These are phyloP conservation scores for Phodopus roborovskii DNA, from an alignment of 2,113 vertebrate species.

Conservation along the genomic window DNA sequence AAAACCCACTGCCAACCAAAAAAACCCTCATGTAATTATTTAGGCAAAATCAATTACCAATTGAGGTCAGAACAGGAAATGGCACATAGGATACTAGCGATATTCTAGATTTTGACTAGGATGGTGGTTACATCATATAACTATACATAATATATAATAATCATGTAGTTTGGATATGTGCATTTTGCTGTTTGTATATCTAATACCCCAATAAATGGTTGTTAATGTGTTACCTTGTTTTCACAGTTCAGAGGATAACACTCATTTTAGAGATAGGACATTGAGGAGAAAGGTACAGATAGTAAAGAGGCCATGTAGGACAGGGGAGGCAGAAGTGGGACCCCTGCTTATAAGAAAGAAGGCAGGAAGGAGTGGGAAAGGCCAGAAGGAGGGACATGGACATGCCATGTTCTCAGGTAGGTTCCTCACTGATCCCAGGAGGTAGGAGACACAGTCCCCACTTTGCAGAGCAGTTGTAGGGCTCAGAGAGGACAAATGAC, in stretches of 20 bases:
- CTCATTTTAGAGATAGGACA: not conserved
- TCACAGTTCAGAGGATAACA: not conserved
- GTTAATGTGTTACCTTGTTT: not conserved
- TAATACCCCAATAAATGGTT: not conserved
- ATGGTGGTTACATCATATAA: not conserved
- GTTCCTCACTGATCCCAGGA: not conserved
- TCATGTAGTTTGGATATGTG: not conserved
- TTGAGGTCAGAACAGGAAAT: not conserved
- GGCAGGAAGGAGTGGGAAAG: not conserved
- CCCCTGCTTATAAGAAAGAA: not conserved
- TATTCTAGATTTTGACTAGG: slow-evolving; percentile 27
- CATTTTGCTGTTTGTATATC: not conserved
- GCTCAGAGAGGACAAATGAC: not conserved
- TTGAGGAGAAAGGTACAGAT: not conserved
- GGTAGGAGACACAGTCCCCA: not conserved
- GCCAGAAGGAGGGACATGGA: not conserved
- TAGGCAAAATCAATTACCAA: slow-evolving; percentile 2
- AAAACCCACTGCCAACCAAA: not conserved
- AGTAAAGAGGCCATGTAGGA: not conserved
- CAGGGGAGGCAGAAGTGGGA: not conserved
- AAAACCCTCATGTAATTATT: not conserved
- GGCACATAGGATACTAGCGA: not conserved
- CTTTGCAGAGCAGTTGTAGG: not conserved
- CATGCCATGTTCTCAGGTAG: not conserved
- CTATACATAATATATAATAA: not conserved